Conservation (phyloP, 2,113 vertebrate genomes). For the Cacatua alba region DNA sequence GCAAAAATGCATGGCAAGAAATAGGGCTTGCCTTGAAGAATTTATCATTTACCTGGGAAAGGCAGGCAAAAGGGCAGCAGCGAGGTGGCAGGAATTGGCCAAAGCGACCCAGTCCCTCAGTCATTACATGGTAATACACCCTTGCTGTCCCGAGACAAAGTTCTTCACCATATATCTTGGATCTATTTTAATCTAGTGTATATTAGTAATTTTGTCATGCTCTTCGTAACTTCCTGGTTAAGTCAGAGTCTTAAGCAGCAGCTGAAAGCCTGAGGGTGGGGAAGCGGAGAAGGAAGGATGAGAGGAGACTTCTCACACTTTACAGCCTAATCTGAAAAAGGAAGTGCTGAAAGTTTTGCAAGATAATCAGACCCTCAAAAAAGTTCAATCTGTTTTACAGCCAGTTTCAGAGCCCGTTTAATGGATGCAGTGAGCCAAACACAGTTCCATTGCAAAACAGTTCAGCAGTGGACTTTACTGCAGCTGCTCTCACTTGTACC, state of each 20-base stretch:
- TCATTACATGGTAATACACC: not conserved
- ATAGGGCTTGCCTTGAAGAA: not conserved
- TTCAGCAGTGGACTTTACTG: not conserved
- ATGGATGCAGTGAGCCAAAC: not conserved
- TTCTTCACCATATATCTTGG: not conserved
- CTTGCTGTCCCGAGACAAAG: not conserved
- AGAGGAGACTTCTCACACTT: not conserved
- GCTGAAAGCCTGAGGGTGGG: not conserved
- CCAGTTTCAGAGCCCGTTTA: not conserved
- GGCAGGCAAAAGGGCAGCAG: not conserved
- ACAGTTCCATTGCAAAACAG: not conserved
- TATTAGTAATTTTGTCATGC: not conserved
- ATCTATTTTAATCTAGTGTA: not conserved
- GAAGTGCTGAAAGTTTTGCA: conserved; percentile 39
- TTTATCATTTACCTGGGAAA: not conserved
- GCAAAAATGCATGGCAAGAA: not conserved
- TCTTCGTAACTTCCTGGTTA: not conserved
- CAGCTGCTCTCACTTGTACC: not conserved
- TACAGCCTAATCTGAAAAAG: not conserved
- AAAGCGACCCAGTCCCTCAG: not conserved
- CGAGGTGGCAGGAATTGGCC: not conserved
- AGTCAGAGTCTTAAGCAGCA: conserved; percentile 18
- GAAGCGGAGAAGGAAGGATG: not conserved
- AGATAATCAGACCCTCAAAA: not conserved
- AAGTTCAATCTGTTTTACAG: not conserved